A percentile compares a stretch with the other conserved stretches of the same genome.
Evolutionary conservation across 2,797 vertebrate genomes (phyloP).

Genomic region (Brotula barbata): DNA sequence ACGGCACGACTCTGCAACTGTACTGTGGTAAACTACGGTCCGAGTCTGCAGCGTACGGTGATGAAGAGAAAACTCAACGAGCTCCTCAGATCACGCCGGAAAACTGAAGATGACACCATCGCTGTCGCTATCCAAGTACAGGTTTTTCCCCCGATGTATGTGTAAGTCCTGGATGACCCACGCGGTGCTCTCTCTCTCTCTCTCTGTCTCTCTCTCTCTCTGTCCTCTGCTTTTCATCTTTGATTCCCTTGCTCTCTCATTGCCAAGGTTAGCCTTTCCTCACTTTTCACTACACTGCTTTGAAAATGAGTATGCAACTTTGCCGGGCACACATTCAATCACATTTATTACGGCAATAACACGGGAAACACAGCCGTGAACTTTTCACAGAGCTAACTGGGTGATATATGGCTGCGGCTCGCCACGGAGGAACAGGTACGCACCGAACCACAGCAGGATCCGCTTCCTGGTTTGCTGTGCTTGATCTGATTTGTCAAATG

Average conservation of each 20-base stretch:
- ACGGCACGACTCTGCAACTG: no score
- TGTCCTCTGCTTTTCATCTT: slow-evolving; percentile 35
- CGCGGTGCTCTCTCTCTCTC: slow-evolving; percentile 2
- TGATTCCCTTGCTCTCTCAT: slow-evolving; percentile 37
- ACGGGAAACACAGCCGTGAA: slow-evolving; percentile 61
- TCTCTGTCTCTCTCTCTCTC: slow-evolving; percentile 26
- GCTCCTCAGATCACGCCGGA: no score
- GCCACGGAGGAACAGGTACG: slow-evolving; percentile 17
- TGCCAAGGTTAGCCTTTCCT: slow-evolving; percentile 56
- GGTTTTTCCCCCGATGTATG: slow-evolving; percentile 2
- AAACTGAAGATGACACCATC: not conserved
- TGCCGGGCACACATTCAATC: slow-evolving; percentile 51
- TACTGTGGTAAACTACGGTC: no score
- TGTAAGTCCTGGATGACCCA: slow-evolving; percentile 12
- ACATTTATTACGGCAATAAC: slow-evolving; percentile 62
- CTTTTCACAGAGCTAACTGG: slow-evolving; percentile 52
- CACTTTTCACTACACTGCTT: slow-evolving; percentile 57
- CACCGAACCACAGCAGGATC: slow-evolving; percentile 17
- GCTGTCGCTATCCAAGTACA: not conserved
- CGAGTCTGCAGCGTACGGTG: no score
- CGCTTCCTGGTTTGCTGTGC: slow-evolving; percentile 7
- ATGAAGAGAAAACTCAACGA: no score
- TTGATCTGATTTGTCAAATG: slow-evolving; percentile 35
- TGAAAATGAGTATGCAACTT: slow-evolving; percentile 67
- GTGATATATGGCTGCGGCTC: slow-evolving; percentile 52